phyloP scores from a whole-genome alignment of 2,888 invertebrate species.

The Thymelicus acteon region DNA sequence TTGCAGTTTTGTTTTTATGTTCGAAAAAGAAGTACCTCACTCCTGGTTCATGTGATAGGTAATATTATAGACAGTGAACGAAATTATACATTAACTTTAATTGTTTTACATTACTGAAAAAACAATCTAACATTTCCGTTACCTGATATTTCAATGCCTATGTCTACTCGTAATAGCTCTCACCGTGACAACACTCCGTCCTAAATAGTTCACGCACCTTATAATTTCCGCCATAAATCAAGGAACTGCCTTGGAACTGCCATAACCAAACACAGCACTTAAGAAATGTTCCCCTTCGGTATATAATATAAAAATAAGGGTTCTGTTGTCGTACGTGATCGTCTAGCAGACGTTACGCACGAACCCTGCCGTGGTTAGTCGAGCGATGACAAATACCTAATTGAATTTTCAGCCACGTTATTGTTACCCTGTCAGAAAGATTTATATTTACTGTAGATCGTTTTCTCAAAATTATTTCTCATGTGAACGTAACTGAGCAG shows the following conservation, averaged over 20 bases:
- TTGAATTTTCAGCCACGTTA: slow-evolving; percentile 73
- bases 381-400: slow-evolving; percentile 74
- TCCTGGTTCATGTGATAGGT: no score
- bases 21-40: no score
- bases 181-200: slow-evolving; percentile 35
- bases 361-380: slow-evolving; percentile 60
- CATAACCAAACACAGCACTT: slow-evolving; percentile 46
- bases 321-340: slow-evolving; percentile 60
- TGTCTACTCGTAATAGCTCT: slow-evolving; percentile 41
- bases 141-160: slow-evolving; percentile 13
- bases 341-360: slow-evolving; percentile 64
- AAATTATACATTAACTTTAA: no score
- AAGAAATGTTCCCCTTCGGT: slow-evolving; percentile 40
- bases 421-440: slow-evolving; percentile 61
- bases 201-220: slow-evolving; percentile 25
- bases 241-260: slow-evolving; percentile 45
- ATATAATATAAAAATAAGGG: slow-evolving; percentile 65
- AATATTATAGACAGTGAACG: no score
- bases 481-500: neutral
- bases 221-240: slow-evolving; percentile 52
- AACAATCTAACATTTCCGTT: no score
- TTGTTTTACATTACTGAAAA: no score
- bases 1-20: no score
- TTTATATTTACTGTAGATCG: slow-evolving; percentile 50
- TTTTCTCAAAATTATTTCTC: slow-evolving; percentile 6